phyloP scores from a whole-genome alignment of 1,140 invertebrate species.

The Drosophila littoralis region DNA sequence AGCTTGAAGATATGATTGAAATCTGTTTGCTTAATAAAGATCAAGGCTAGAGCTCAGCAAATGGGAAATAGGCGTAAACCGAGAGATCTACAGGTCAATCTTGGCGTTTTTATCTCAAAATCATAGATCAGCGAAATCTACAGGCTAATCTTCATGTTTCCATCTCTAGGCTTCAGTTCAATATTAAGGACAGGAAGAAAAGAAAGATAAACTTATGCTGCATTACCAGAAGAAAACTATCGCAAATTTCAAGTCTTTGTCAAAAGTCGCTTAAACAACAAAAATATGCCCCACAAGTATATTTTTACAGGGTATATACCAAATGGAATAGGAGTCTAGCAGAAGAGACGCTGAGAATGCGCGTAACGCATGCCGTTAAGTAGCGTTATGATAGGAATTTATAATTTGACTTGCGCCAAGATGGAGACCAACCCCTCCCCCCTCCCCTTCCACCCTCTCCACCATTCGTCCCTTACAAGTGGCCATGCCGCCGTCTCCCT shows the following conservation, averaged over 20 bases:
- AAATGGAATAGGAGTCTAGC: not conserved
- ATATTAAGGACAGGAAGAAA: too few species aligned
- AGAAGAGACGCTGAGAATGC: slow-evolving; percentile 16
- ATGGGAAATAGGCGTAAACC: too few species aligned
- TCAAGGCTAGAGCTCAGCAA: too few species aligned
- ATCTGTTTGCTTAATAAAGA: too few species aligned
- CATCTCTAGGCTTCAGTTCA: too few species aligned
- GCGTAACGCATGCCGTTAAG: slow-evolving; percentile 65
- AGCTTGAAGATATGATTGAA: too few species aligned
- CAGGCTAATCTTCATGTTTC: too few species aligned
- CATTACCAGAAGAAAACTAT: too few species aligned
- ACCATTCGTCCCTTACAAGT: slow-evolving; percentile 1
- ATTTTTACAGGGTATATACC: not conserved
- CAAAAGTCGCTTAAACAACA: not conserved
- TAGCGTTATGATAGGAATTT: slow-evolving; percentile 82
- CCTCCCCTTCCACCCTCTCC: not conserved
- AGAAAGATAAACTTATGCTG: too few species aligned
- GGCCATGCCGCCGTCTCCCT: not conserved
- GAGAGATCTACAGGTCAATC: too few species aligned
- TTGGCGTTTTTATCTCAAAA: too few species aligned
- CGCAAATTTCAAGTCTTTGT: not conserved
- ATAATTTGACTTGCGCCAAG: slow-evolving; percentile 65
- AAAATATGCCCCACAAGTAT: not conserved
- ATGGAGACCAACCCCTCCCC: slow-evolving; percentile 8
- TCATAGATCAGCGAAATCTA: too few species aligned